Evolutionary conservation across 2,888 invertebrate genomes (phyloP).

Genomic region (Blera fallax): DNA sequence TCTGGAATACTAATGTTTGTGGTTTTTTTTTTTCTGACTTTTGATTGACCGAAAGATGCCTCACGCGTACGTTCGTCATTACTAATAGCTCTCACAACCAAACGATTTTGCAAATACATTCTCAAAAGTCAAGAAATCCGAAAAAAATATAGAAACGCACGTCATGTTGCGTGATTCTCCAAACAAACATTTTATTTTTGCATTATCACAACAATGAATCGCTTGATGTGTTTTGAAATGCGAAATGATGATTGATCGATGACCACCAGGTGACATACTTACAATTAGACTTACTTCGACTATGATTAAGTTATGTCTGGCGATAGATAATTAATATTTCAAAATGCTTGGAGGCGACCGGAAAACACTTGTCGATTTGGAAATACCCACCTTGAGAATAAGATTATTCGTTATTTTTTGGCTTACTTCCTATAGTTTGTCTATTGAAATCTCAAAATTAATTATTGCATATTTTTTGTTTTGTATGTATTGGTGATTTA

Average conservation of each 20-base stretch:
- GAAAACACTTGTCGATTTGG: slow-evolving; percentile 37
- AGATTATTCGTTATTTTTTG: neutral
- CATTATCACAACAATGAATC: slow-evolving; percentile 7
- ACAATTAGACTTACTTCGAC: slow-evolving; percentile 16
- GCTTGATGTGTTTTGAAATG: slow-evolving; percentile 10
- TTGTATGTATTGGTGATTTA: neutral
- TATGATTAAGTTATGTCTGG: slow-evolving; percentile 8
- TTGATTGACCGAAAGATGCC: slow-evolving; percentile 9
- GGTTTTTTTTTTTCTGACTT: neutral
- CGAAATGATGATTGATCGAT: slow-evolving; percentile 39
- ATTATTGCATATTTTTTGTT: slow-evolving; percentile 20
- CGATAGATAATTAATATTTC: slow-evolving; percentile 29
- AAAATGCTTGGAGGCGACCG: slow-evolving; percentile 21
- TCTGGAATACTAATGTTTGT: slow-evolving; percentile 26
- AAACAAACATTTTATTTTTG: slow-evolving; percentile 3
- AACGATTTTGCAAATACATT: neutral
- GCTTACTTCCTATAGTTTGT: neutral
- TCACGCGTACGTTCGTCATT: slow-evolving; percentile 9
- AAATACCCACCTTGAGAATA: slow-evolving; percentile 46
- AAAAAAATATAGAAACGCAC: neutral
- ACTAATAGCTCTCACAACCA: neutral
- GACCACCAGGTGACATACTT: slow-evolving; percentile 9
- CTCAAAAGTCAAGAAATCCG: neutral
- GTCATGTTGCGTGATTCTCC: slow-evolving; percentile 32
- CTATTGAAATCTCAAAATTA: neutral